Conservation (phyloP, 1,140 invertebrate genomes). For the Lanistes nyassanus region DNA sequence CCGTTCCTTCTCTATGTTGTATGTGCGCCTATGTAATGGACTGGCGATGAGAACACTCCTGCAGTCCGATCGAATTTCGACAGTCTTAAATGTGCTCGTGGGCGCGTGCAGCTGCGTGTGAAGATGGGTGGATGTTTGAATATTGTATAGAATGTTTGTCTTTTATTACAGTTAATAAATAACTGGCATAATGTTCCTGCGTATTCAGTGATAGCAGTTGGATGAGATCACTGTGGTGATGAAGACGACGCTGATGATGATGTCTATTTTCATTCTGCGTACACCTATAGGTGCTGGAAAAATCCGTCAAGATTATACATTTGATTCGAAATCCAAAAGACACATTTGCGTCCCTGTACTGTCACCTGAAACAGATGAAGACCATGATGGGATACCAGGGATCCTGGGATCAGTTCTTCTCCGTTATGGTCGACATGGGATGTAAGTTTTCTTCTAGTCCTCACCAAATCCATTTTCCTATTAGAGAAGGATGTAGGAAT, state of each 20-base stretch:
- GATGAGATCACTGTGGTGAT: background rate
- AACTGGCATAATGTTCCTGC: no score
- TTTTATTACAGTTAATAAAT: no score
- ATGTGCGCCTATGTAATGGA: no score
- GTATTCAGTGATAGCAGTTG: background rate
- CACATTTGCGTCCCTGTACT: constrained; percentile 33
- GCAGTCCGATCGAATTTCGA: no score
- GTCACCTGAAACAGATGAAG: background rate
- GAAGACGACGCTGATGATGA: background rate
- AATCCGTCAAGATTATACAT: constrained; percentile 35
- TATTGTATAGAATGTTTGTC: background rate
- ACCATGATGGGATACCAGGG: background rate
- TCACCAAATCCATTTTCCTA: background rate
- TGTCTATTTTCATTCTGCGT: background rate
- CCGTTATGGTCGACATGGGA: constrained; percentile 9
- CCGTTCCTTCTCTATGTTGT: no score
- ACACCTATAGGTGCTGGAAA: constrained; percentile 13
- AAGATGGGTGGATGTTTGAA: background rate
- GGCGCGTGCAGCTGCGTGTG: background rate
- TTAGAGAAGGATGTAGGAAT: background rate
- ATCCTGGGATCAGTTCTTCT: constrained; percentile 16
- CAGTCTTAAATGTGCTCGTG: background rate
- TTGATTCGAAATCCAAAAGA: constrained; percentile 42
- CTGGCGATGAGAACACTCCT: no score
- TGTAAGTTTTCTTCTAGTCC: background rate